Conservation (phyloP, 2,888 invertebrate genomes). For the Cosmorhoe ocellata region DNA sequence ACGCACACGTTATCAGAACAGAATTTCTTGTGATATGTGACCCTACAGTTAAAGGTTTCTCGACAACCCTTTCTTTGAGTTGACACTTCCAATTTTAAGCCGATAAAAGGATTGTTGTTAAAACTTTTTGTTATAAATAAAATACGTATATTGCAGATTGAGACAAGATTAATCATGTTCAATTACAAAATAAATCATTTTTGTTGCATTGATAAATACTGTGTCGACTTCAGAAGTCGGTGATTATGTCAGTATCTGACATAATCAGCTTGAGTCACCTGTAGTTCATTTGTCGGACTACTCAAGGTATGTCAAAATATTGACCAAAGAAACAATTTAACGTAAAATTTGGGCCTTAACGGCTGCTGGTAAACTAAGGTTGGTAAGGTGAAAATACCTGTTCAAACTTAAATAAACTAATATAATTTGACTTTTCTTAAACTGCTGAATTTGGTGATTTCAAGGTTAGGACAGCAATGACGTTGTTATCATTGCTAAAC, state of each 20-base stretch:
- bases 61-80: conserved; percentile 5
- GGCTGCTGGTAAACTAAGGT: too few species aligned
- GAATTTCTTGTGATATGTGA: conserved; percentile 35
- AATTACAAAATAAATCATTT: conserved; percentile 9
- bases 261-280: conserved; percentile 13
- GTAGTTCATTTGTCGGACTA: conserved; percentile 21
- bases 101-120: neutral
- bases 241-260: too few species aligned
- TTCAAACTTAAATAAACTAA: too few species aligned
- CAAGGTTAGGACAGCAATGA: too few species aligned
- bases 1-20: conserved; percentile 39
- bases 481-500: too few species aligned
- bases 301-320: conserved; percentile 21
- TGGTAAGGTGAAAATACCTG: too few species aligned
- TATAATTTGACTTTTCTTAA: too few species aligned
- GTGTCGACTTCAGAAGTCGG: too few species aligned
- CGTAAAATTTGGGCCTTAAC: neutral
- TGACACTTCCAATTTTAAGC: conserved; percentile 9
- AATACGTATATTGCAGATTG: neutral
- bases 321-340: conserved; percentile 18
- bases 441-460: too few species aligned
- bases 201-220: conserved; percentile 16
- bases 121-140: neutral
- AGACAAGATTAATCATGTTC: conserved; percentile 12
- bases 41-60: conserved; percentile 28